phyloP scores from a whole-genome alignment of 2,888 invertebrate species.

The Drosophila nr. fundita region DNA sequence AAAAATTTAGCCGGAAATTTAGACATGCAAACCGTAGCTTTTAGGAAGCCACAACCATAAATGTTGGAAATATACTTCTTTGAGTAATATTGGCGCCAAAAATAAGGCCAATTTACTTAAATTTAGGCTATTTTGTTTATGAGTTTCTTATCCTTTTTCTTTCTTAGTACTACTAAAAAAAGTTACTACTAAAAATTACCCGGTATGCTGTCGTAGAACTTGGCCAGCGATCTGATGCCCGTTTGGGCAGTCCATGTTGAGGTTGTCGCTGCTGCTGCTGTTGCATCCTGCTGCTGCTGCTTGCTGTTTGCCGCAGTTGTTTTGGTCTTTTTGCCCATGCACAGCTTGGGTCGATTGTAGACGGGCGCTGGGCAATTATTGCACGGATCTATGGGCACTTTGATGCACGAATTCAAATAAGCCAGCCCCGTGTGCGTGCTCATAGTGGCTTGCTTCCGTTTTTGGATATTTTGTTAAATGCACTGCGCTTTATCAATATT shows the following conservation, averaged over 20 bases:
- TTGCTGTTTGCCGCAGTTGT: constrained; percentile 6
- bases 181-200: constrained; percentile 59
- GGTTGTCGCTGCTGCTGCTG: constrained; percentile 17
- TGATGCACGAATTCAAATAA: constrained; percentile 90
- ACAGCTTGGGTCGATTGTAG: constrained; percentile 87
- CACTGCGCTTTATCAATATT: constrained; percentile 71
- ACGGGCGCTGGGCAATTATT: constrained; percentile 90
- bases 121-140: background rate
- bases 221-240: constrained; percentile 88
- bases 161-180: too few species aligned
- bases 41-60: background rate
- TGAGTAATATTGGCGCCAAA: background rate
- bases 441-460: constrained; percentile 75
- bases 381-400: constrained; percentile 90
- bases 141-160: background rate
- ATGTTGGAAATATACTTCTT: background rate
- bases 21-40: background rate
- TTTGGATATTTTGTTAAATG: constrained; percentile 21
- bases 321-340: constrained; percentile 70
- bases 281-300: constrained; percentile 13
- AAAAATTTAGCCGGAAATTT: background rate
- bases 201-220: constrained; percentile 92
- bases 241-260: constrained; percentile 59
- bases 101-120: background rate
- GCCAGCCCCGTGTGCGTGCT: constrained; percentile 87